Base-by-base conservation (phyloP, 2,797 vertebrate species). In the Acipenser oxyrinchus region DNA sequence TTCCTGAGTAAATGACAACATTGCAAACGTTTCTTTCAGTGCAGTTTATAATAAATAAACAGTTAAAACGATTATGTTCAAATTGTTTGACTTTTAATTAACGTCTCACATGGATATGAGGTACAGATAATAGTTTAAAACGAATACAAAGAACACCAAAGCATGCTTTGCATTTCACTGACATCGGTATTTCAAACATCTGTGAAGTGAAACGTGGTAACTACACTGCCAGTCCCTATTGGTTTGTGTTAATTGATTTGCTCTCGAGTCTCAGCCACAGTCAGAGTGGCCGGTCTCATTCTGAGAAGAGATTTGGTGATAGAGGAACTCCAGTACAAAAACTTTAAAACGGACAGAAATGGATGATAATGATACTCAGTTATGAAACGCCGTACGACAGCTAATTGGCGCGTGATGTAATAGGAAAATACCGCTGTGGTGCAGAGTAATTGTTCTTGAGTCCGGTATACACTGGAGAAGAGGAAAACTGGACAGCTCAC, bases 201-300 rank as follows among this genome's bases (percentile, higher is more conserved):
- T 37, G 6, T 65, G 7, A 10, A 55, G 52, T 18, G 50, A 65
- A 57, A 55, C 50, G 12, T 10, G 10, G 10, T 6, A 11, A 57
- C 37, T 37, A 65, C 51, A 49, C n/a, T 60, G 55, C 53, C 57
- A 59, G 65, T 13, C 11, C 11, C 8, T 52, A 59, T 7, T 9
- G 55, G 37, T 37, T 48, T 58, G 64, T 66, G 64, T 12, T 48
- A 59, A 59, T 59, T 48, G 48, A 51, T 18, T 57, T 59, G 49
- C 65, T 50, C 48, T 50, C 7, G 55, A 15, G 4, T 66, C 52
- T 48, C 49, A 66, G 48, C 52, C 49, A 59, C 48, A 12, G 53
- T 66, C 65, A 37, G 7, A 55, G 37, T 37, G 3, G 37, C 37
- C 37, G 37, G 37, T 37, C 37, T 37, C 37, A 37, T 37, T 58